Conservation (phyloP, 1,140 invertebrate genomes). For the Hylaeus anthracinus region DNA sequence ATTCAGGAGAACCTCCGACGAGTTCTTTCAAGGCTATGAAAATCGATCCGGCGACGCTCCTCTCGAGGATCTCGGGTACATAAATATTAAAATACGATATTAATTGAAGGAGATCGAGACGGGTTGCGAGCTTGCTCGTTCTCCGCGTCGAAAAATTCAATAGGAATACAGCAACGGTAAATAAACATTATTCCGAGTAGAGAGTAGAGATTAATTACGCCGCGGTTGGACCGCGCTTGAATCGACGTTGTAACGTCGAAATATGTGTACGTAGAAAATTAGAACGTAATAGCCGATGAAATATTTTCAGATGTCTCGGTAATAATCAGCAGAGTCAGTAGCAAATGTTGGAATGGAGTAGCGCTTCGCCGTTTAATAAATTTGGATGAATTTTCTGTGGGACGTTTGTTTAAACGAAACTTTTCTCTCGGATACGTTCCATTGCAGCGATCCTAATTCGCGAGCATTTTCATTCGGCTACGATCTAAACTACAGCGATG, state of each 20-base stretch:
- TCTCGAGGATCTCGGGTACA: neutral
- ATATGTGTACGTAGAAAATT: no score
- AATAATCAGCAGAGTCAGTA: neutral
- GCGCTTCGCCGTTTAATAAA: neutral
- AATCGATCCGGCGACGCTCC: conserved; percentile 46
- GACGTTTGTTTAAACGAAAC: no score
- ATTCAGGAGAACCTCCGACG: conserved; percentile 59
- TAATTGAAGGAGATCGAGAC: neutral
- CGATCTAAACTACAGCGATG: neutral
- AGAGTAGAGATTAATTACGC: no score
- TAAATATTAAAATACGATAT: neutral
- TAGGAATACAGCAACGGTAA: no score
- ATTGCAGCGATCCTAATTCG: neutral
- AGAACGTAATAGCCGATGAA: no score
- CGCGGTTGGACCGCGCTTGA: no score
- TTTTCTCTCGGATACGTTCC: neutral
- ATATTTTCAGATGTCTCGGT: neutral
- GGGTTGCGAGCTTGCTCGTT: no score
- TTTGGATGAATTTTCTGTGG: neutral
- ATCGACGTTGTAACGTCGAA: no score
- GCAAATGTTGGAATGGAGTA: neutral
- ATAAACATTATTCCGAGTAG: no score
- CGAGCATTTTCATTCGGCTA: neutral
- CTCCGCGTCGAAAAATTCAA: no score
- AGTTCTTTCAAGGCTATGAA: conserved; percentile 60